Evolutionary conservation across 2,888 invertebrate species (phyloP), one percentile per base, ranked within the genome.

Genomic region (Penaeus monodon): DNA sequence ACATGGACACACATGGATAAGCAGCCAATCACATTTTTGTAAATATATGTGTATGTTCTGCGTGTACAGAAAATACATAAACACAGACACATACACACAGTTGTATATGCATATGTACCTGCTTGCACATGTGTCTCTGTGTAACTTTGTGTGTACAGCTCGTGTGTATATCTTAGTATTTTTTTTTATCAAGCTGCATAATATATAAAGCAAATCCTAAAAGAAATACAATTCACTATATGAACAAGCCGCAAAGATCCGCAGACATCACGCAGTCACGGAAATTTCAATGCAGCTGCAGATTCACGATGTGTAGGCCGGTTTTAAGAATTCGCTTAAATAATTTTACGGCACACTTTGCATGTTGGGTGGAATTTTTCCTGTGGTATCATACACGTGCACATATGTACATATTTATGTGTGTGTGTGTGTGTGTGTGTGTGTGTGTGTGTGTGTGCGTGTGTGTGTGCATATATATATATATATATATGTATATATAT

Each of bases 401-500:
- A 70, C 17, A 24, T 1, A 3, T 24, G 22, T 22, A 1, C 17
- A 70, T 3, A 29, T 20, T 10, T 20, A 12, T 20, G 14, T 20
- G 14, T 20, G 14, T 20, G 14, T 17, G 1, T 20, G 14, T 10
- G 14, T 20, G 14, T 10, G 10, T 20, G 14, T 1, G 17, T 20
- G 14, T 68, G 14, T 68, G 14, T 68, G 14, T 68, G 14, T 68
- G 14, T 68, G 14, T 68, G 14, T 68, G 14, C 14, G 14, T 68
- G 14, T 68, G 14, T n/a, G 14, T 68, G 12, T 24, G 12, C 12
- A 68, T 68, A 68, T 68, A 68, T n/a, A 27, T 68, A 68, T 68
- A 68, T 68, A 68, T 68, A 68, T 68, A 68, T 68, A 68, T 68
- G 12, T 68, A 68, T 68, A 68, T 68, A 68, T 68, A 68, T 68